Evolutionary conservation across 64 coral and sea anemone species (phyloP), one percentile per base, ranked within the genome.

Genomic region (Stylophora pistillata): DNA sequence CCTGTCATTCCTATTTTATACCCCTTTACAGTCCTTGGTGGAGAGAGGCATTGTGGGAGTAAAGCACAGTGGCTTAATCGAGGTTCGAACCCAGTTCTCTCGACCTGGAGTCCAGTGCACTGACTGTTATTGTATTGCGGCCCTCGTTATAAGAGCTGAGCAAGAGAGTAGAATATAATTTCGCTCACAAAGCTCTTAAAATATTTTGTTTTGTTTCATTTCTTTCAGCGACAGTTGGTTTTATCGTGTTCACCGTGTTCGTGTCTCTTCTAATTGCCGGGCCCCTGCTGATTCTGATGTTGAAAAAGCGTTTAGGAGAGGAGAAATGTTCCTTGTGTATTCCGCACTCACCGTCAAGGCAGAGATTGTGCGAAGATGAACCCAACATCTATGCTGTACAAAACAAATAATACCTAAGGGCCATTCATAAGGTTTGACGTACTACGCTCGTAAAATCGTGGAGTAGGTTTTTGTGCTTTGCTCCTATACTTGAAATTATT

Each of bases 161-260:
- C 5, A 23, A 9, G 21, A 57, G 6, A 57, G 6, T 57, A 57
- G 7, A 10, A 57, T 57, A n/a, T n/a, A n/a, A n/a, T n/a, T 66
- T 66, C 3, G 63, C 20, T 66, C 26, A 68, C n/a, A 7, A 11
- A 1, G 0, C 25, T n/a, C 37, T 7, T 47, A 47, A 47, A 25
- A 9, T 68, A 18, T 68, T 26, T 18, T 60, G 2, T 60, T 18
- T 60, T 60, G 2, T 60, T 68, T 68, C 5, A 25, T 68, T 68
- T 10, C 64, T 81, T 63, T 81, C 58, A 81, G 78, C 41, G 58
- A 81, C 29, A 2, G 23, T 63, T 13, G 58, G 26, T 30, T 81
- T 81, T 11, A 81, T 81, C 29, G 37, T 64, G 17, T 58, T 81
- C 58, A 62, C 60, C 41, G 78, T 31, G 29, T 34, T 59, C 5